Evolutionary conservation across 2,888 invertebrate genomes (phyloP), one percentile per base, ranked within the genome.

Genomic region (Caenorhabditis sp.): DNA sequence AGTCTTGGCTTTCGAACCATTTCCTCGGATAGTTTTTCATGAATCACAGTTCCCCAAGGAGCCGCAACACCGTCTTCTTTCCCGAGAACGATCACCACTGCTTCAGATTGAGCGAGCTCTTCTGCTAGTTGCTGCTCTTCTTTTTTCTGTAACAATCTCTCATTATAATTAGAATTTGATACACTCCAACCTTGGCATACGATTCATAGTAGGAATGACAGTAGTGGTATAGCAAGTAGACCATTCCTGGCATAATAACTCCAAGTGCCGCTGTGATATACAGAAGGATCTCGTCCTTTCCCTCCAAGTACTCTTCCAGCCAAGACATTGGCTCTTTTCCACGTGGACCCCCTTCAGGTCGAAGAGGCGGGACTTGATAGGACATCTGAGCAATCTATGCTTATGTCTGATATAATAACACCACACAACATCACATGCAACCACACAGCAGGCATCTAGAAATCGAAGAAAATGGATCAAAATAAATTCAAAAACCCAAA

Each of bases 241-340:
- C 87, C 35, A 90, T 56, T 35, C 88, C 90, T 6, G 91, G 91
- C 79, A 91, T 82, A 3, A 90, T 47, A 16, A 91, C 87, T 12
- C 91, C 91, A 38, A 91, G 82, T 14, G 88, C 68, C 2, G 90
- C 91, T 0, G 91, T 91, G 14, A 89, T 61, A 66, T 90, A 91
- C 41, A 91, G 86, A 47, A 91, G 86, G n/a, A 89, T 61, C 44
- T 91, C 91, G 69, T 90, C 90, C 75, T 82, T 85, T 28, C 84
- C 84, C 31, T 87, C 87, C 61, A 87, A 41, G 28, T 84, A 76
- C 14, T 84, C 84, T 26, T 87, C 87, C 12, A 82, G 38, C 87
- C 87, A 87, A 14, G 79, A 61, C n/a, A 44, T n/a, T 3, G 72
- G 41, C 14, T 56, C 82, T 14, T 74, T 74, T 5, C 35, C 31